Evolutionary conservation across 2,888 invertebrate species (phyloP).

Genomic region (Sphaerophoria taeniata): DNA sequence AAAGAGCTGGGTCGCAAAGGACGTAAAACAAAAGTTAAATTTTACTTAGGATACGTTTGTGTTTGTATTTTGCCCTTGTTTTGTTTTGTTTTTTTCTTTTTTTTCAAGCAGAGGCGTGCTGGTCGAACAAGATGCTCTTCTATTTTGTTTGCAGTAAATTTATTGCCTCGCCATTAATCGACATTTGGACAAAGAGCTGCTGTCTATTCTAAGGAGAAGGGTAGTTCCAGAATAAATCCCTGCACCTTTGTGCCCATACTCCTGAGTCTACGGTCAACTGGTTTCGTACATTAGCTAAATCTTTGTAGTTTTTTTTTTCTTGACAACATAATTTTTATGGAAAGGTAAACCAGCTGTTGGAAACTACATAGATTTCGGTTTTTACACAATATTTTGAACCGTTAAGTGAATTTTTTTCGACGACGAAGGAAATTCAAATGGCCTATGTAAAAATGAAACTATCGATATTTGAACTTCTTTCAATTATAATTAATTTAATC

Average conservation of each 20-base stretch:
- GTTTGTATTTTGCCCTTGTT: not conserved
- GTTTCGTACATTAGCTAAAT: slow-evolving; percentile 61
- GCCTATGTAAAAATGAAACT: too few relatives aligned
- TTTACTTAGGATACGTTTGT: slow-evolving; percentile 45
- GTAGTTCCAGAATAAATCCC: slow-evolving; percentile 31
- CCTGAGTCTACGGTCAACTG: slow-evolving; percentile 60
- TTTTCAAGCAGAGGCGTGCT: not conserved
- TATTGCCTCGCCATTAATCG: slow-evolving; percentile 68
- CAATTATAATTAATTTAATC: not conserved
- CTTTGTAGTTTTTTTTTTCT: slow-evolving; percentile 43
- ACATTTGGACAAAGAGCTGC: slow-evolving; percentile 59
- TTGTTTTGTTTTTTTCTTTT: slow-evolving; percentile 5
- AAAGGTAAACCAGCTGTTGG: not conserved
- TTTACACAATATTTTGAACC: too few relatives aligned
- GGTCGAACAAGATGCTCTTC: slow-evolving; percentile 2
- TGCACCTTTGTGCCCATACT: slow-evolving; percentile 10
- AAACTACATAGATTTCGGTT: too few relatives aligned
- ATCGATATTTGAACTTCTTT: not conserved
- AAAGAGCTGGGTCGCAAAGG: slow-evolving; percentile 3
- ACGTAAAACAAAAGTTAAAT: slow-evolving; percentile 66
- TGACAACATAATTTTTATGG: not conserved
- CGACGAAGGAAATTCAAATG: too few relatives aligned
- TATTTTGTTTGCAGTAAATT: slow-evolving; percentile 39
- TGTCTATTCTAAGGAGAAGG: slow-evolving; percentile 40
- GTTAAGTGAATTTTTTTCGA: too few relatives aligned